A percentile compares a stretch with the other conserved stretches of the same genome.
Conservation (phyloP, 1,140 invertebrate species). For the Apis cerana region DNA sequence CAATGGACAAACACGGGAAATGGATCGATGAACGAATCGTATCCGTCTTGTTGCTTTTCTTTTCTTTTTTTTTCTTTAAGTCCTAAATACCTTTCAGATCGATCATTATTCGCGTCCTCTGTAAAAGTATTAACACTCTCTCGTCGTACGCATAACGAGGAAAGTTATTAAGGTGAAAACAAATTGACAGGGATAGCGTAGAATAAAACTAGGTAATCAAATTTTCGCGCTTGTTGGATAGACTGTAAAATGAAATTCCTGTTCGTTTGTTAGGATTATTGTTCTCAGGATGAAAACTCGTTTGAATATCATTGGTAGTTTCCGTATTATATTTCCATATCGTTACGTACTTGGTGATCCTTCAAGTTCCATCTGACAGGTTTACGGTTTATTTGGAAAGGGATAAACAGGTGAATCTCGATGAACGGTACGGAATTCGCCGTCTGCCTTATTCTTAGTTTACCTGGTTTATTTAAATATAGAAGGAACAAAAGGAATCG, state of each 20-base stretch:
- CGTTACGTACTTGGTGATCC: conserved; percentile 15
- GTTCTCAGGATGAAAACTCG: neutral
- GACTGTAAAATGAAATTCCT: neutral
- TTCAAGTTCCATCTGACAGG: conserved; percentile 17
- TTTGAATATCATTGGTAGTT: neutral
- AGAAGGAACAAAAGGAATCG: conserved; percentile 23
- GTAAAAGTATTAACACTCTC: too few species aligned
- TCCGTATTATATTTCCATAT: conserved; percentile 23
- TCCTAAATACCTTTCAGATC: too few species aligned
- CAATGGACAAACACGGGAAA: too few species aligned
- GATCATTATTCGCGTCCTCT: too few species aligned
- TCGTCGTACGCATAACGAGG: too few species aligned
- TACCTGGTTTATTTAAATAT: conserved; percentile 47
- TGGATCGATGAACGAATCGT: too few species aligned
- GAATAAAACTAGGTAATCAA: too few species aligned
- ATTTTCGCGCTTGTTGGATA: neutral
- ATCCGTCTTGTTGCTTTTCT: too few species aligned
- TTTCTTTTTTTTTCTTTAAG: too few species aligned
- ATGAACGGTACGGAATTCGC: conserved; percentile 9
- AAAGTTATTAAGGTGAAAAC: too few species aligned
- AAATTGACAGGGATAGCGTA: too few species aligned
- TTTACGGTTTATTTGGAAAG: conserved; percentile 47
- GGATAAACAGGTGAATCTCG: neutral
- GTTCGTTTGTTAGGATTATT: neutral
- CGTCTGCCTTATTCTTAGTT: conserved; percentile 36